A percentile compares a stretch with the other conserved stretches of the same genome.
These are phyloP conservation scores for Hassar affinis DNA, from an alignment of 2,113 vertebrate species.

Conservation along the genomic window DNA sequence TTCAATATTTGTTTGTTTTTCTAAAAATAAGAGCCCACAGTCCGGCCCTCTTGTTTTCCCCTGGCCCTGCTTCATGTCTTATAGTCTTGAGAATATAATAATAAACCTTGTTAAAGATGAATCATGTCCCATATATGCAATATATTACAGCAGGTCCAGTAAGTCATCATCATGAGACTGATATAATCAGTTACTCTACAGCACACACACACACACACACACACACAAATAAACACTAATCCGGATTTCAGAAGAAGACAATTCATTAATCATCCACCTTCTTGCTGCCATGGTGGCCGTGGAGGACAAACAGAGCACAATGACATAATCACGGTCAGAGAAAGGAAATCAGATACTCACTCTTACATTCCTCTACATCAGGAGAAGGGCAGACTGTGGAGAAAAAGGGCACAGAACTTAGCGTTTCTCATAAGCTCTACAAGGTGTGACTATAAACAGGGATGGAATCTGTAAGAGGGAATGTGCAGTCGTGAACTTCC, in stretches of 20 bases:
- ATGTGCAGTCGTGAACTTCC: not conserved
- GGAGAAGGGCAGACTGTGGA: slow-evolving; percentile 1
- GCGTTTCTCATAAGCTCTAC: not conserved
- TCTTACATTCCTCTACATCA: slow-evolving; percentile 8
- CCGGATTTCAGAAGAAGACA: not conserved
- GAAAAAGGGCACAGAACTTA: not conserved
- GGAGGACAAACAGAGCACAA: not conserved
- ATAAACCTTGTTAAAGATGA: too few species aligned
- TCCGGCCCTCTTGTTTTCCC: not conserved
- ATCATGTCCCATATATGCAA: not conserved
- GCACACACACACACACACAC: not conserved
- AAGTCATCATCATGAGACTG: not conserved
- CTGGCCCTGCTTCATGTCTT: not conserved
- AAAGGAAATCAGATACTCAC: slow-evolving; percentile 23
- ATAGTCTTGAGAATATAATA: not conserved
- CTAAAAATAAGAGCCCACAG: too few species aligned
- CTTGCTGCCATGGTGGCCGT: not conserved
- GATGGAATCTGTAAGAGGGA: not conserved
- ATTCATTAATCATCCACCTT: slow-evolving; percentile 1
- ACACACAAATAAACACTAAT: not conserved
- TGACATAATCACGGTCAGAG: too few species aligned
- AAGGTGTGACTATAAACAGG: not conserved
- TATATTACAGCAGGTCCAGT: too few species aligned
- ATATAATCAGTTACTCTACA: not conserved
- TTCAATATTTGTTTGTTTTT: too few species aligned